Conservation (phyloP, 2,797 vertebrate species). For the Mareca penelope region DNA sequence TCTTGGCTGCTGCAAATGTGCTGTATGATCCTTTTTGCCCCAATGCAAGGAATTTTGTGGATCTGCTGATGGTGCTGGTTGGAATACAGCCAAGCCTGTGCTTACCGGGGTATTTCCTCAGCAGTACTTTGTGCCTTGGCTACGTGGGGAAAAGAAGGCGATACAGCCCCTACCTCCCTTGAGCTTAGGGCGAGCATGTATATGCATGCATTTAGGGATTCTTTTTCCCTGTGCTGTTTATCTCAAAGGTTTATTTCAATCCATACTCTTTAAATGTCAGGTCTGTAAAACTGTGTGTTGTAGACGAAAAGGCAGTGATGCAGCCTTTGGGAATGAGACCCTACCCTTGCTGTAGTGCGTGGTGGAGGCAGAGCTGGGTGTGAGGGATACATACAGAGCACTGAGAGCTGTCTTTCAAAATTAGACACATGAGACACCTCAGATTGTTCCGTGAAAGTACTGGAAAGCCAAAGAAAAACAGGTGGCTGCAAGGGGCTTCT, state of each 20-base stretch:
- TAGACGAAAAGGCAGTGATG: not conserved
- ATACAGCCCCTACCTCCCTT: not conserved
- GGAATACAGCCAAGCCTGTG: not conserved
- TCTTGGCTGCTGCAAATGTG: not conserved
- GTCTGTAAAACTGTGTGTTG: not conserved
- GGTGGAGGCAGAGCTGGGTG: not conserved
- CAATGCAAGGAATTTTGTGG: not conserved
- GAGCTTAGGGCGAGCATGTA: not conserved
- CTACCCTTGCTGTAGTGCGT: not conserved
- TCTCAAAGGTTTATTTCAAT: not conserved
- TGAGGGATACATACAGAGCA: not conserved
- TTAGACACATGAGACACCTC: slow-evolving; percentile 10
- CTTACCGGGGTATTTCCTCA: not conserved
- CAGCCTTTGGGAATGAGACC: not conserved
- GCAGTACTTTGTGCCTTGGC: not conserved
- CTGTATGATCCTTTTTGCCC: not conserved
- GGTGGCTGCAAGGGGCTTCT: slow-evolving; percentile 34
- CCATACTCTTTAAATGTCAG: not conserved
- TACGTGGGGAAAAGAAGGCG: not conserved
- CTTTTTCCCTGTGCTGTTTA: not conserved
- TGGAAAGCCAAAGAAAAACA: slow-evolving; percentile 33
- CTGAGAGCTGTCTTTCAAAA: slow-evolving; percentile 23
- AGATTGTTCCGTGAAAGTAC: slow-evolving; percentile 19
- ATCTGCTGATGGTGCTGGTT: not conserved
- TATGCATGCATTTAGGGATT: not conserved